Evolutionary conservation across 2,797 vertebrate species (phyloP).

Genomic region (Etheostoma nigrum): DNA sequence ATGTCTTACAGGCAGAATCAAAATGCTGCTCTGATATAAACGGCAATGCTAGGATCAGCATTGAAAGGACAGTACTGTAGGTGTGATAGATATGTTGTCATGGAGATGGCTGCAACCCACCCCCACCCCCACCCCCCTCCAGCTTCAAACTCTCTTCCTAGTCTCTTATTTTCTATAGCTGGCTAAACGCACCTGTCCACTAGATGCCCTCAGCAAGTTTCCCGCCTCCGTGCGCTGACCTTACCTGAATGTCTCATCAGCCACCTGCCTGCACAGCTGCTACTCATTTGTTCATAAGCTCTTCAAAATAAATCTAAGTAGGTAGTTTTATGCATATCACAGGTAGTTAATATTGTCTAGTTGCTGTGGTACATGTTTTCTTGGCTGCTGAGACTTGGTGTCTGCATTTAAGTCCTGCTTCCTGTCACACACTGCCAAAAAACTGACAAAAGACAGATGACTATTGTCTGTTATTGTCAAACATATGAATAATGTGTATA

Average conservation of each 20-base stretch:
- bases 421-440: conserved; percentile 15
- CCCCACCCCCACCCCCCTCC: neutral
- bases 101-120: conserved; percentile 35
- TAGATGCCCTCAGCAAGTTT: conserved; percentile 11
- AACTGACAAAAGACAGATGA: conserved; percentile 30
- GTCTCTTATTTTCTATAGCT: conserved; percentile 3
- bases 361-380: conserved; percentile 3
- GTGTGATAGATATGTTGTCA: conserved; percentile 49
- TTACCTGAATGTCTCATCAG: conserved; percentile 24
- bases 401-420: neutral
- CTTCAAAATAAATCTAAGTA: conserved; percentile 6
- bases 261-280: conserved; percentile 32
- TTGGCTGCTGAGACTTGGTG: neutral
- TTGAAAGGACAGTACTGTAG: conserved; percentile 43
- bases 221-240: conserved; percentile 21
- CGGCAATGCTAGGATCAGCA: conserved; percentile 27
- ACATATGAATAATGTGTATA: conserved; percentile 47
- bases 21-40: conserved; percentile 47
- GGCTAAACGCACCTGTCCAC: conserved; percentile 45
- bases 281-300: conserved; percentile 34
- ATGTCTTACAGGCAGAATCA: conserved; percentile 41
- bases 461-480: conserved; percentile 39
- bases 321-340: conserved; percentile 20
- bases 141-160: conserved; percentile 11
- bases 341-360: neutral